A percentile compares a stretch with the other conserved stretches of the same genome.
Evolutionary conservation across 2,888 invertebrate species (phyloP).

Genomic region (Chloromyia formosa): DNA sequence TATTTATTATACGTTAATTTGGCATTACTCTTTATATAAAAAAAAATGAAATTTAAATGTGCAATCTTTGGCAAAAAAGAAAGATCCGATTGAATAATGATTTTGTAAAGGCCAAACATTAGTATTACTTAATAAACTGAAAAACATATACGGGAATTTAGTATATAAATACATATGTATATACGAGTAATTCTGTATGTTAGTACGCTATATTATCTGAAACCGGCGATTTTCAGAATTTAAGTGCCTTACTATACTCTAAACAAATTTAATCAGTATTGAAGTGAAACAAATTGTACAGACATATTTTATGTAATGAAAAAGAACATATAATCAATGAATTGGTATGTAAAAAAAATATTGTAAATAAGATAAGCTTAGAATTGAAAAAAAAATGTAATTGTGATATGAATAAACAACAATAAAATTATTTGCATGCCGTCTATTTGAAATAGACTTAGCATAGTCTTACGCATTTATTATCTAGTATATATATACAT

Average conservation of each 20-base stretch:
- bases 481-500: too few species aligned
- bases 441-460: background rate
- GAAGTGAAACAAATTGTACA: background rate
- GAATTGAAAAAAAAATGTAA: background rate
- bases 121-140: too few species aligned
- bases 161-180: too few species aligned
- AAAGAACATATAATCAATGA: background rate
- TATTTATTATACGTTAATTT: too few species aligned
- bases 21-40: too few species aligned
- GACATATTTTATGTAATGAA: background rate
- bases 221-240: background rate
- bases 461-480: background rate
- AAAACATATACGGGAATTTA: too few species aligned
- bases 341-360: background rate
- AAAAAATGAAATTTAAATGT: too few species aligned
- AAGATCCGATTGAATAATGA: too few species aligned
- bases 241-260: conserved; percentile 13
- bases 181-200: too few species aligned
- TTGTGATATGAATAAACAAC: conserved; percentile 18
- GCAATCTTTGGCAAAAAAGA: too few species aligned
- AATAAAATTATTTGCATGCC: background rate
- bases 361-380: background rate
- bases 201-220: too few species aligned
- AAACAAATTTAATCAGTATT: background rate
- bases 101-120: too few species aligned